Percentiles rank a stretch among this genome's conserved stretches.
Evolutionary conservation across 2,113 vertebrate species (phyloP).

Genomic region (Numida meleagris): DNA sequence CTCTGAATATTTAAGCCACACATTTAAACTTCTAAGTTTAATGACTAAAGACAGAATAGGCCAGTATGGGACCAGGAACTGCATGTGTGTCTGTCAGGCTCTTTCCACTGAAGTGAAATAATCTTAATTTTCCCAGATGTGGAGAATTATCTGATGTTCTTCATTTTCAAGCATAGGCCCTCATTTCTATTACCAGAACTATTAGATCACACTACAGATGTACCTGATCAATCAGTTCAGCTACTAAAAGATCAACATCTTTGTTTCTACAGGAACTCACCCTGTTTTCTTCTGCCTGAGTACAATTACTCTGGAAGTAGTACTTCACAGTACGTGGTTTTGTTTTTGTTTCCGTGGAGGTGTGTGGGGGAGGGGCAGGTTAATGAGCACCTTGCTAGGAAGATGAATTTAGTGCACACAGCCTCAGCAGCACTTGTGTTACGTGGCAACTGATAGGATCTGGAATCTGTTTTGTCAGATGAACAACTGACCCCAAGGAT

Average conservation of each 20-base stretch:
- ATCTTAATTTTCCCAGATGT: neutral
- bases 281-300: neutral
- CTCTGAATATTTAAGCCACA: neutral
- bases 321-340: neutral
- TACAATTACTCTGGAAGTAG: neutral
- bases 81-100: neutral
- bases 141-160: neutral
- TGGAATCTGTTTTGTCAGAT: neutral
- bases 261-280: neutral
- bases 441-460: neutral
- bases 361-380: neutral
- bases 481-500: neutral
- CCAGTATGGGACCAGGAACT: neutral
- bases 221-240: neutral
- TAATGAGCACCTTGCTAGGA: neutral
- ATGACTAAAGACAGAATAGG: neutral
- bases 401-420: neutral
- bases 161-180: neutral
- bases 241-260: neutral
- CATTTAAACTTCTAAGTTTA: neutral
- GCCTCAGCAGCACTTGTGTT: neutral
- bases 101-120: neutral
- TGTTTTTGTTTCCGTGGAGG: too few relatives aligned
- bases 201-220: rapidly evolving
- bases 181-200: neutral